These are phyloP conservation scores for Paralichthys olivaceus DNA, from an alignment of 2,113 vertebrate species.

Conservation along the genomic window DNA sequence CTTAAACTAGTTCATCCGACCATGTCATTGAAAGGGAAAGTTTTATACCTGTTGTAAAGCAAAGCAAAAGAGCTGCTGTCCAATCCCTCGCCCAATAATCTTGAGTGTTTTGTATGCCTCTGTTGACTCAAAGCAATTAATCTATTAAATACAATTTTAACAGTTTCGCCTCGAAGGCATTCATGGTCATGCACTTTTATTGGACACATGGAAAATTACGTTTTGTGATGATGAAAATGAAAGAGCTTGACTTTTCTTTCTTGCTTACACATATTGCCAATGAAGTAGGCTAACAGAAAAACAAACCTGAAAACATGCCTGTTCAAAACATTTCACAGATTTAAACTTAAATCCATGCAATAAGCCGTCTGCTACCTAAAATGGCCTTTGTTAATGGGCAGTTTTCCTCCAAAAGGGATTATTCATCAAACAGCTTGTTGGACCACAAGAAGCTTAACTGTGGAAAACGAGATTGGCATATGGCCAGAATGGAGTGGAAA, in stretches of 20 bases:
- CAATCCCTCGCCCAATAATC: no score
- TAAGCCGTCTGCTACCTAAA: constrained; percentile 4
- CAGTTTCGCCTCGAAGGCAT: background rate
- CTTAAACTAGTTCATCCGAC: background rate
- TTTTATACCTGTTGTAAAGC: background rate
- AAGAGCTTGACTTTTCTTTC: no score
- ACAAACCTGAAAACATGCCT: constrained; percentile 5
- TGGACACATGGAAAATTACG: no score
- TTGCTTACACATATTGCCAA: background rate
- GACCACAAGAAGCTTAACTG: constrained; percentile 10
- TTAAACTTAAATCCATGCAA: background rate
- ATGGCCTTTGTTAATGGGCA: constrained; percentile 15
- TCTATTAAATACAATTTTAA: background rate
- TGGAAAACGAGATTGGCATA: background rate
- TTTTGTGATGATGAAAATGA: background rate
- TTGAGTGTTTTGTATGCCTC: no score
- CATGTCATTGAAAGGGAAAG: background rate
- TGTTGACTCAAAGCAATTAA: no score
- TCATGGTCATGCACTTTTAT: no score
- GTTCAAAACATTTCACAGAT: constrained; percentile 13
- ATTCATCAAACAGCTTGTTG: constrained; percentile 29
- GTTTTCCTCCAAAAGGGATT: constrained; percentile 20
- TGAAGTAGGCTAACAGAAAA: background rate
- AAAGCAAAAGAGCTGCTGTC: background rate
- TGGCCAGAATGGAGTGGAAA: constrained; percentile 4